Conservation (phyloP, 2,113 vertebrate species). For the Cyanocitta stelleri region DNA sequence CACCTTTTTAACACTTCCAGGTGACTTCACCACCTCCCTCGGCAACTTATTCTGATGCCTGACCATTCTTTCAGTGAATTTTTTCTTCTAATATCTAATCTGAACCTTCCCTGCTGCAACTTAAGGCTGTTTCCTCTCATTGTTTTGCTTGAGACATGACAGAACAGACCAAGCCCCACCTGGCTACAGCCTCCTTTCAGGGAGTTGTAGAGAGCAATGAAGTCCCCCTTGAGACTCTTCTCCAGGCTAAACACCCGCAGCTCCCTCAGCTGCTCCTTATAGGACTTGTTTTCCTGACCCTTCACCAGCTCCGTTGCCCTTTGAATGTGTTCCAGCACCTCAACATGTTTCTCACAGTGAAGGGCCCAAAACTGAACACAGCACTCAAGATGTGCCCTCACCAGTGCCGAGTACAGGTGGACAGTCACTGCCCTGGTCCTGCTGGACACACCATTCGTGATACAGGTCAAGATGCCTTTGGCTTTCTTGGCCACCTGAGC, state of each 20-base stretch:
- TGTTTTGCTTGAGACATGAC: background rate
- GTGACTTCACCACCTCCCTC: background rate
- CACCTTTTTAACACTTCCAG: background rate
- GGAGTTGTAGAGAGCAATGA: background rate
- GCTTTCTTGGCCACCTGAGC: background rate
- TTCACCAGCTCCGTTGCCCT: background rate
- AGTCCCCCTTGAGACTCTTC: background rate
- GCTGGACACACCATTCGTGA: background rate
- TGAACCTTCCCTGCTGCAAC: background rate
- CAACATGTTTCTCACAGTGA: background rate
- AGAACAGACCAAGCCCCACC: background rate
- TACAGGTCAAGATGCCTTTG: background rate
- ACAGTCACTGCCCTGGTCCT: background rate
- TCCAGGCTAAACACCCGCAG: background rate
- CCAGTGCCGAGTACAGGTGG: background rate
- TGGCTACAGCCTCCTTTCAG: background rate
- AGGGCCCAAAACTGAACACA: background rate
- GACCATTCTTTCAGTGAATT: background rate
- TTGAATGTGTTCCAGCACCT: rapidly evolving
- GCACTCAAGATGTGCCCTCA: background rate
- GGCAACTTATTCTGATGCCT: background rate
- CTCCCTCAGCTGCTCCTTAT: background rate
- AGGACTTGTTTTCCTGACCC: background rate
- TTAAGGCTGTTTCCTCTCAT: background rate
- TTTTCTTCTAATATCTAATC: background rate